These are phyloP conservation scores for Ramphastos sulfuratus DNA, from an alignment of 2,113 vertebrate species.

Conservation along the genomic window DNA sequence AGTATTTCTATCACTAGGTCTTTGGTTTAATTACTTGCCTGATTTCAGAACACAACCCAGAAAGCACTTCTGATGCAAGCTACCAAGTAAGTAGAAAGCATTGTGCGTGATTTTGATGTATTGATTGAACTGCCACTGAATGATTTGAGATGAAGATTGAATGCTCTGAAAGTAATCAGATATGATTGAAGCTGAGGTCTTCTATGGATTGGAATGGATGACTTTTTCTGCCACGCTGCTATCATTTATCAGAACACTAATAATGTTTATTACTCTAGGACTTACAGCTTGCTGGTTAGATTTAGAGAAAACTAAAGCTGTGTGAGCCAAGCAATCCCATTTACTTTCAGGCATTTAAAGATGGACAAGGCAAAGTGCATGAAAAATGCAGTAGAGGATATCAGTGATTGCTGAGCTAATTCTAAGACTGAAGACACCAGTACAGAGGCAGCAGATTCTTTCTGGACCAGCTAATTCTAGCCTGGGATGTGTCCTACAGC, in stretches of 20 bases:
- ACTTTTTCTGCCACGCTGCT: conserved; percentile 36
- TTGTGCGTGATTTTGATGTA: conserved; percentile 30
- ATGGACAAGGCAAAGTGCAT: neutral
- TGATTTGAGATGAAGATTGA: conserved; percentile 42
- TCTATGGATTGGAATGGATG: neutral
- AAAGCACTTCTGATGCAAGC: neutral
- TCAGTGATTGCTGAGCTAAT: neutral
- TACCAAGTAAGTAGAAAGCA: neutral
- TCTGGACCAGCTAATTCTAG: neutral
- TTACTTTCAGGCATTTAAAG: neutral
- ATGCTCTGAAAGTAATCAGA: conserved; percentile 33
- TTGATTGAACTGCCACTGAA: conserved; percentile 50
- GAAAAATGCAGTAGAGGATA: neutral
- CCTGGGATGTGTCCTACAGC: neutral
- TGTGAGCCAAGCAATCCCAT: neutral
- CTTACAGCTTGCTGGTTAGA: neutral
- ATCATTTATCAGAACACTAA: conserved; percentile 29
- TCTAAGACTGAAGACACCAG: neutral
- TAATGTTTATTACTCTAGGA: conserved; percentile 45
- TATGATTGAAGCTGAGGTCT: conserved; percentile 6
- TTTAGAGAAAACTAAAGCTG: neutral
- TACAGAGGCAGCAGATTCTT: neutral
- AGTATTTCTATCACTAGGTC: neutral
- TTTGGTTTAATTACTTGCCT: conserved; percentile 47
- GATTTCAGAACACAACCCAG: neutral